These are phyloP conservation scores for Synanceia verrucosa DNA, from an alignment of 2,797 vertebrate genomes.

Conservation along the genomic window DNA sequence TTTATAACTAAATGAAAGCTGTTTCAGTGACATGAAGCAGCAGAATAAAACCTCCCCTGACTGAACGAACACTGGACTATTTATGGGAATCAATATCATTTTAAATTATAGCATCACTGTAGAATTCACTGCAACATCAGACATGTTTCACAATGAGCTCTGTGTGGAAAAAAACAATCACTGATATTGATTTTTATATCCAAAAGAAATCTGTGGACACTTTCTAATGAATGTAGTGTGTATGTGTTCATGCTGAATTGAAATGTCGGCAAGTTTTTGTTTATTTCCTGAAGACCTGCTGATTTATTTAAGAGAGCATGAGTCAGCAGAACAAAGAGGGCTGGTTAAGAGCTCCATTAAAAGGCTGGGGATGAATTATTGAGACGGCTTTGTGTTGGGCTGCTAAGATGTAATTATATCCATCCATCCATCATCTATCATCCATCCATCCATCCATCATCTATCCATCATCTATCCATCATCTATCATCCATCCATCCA, in stretches of 20 bases:
- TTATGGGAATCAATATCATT: slow-evolving; percentile 44
- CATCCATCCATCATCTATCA: background rate
- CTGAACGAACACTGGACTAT: slow-evolving; percentile 40
- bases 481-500: too few species aligned
- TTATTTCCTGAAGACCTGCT: slow-evolving; percentile 71
- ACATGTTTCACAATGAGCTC: slow-evolving; percentile 38
- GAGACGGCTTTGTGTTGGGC: slow-evolving; percentile 34
- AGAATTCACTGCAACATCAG: too few species aligned
- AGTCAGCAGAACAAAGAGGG: slow-evolving; percentile 76
- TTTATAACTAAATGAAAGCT: background rate
- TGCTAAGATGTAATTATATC: slow-evolving; percentile 25
- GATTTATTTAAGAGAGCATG: slow-evolving; percentile 79
- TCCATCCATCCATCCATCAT: too few species aligned
- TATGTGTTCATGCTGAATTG: slow-evolving; percentile 27
- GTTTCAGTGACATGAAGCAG: background rate
- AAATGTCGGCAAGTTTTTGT: slow-evolving; percentile 61
- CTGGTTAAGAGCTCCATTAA: slow-evolving; percentile 72
- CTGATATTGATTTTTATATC: slow-evolving; percentile 32
- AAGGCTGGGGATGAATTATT: slow-evolving; percentile 73
- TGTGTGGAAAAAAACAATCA: slow-evolving; percentile 1
- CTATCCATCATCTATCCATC: too few species aligned
- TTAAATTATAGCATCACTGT: slow-evolving; percentile 38
- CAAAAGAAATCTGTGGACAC: slow-evolving; percentile 22
- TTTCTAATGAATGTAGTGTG: slow-evolving; percentile 28
- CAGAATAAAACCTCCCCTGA: slow-evolving; percentile 21